Evolutionary conservation across 2,888 invertebrate genomes (phyloP), one percentile per base, ranked within the genome.

Genomic region (Tryphoninae sp.): DNA sequence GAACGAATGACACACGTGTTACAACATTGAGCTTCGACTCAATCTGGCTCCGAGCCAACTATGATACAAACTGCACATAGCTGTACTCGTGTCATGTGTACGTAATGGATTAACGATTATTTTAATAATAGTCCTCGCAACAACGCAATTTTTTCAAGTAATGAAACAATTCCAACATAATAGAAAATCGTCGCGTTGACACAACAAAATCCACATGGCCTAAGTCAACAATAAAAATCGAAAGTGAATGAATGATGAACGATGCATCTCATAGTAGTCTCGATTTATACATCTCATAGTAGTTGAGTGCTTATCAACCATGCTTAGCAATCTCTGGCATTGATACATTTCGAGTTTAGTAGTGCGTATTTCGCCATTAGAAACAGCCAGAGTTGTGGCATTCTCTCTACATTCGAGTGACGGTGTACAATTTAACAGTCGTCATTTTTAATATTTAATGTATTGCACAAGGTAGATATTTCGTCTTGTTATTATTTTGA

Each of bases 401-500:
- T 23, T 75, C 16, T 53, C 40, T 45, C 16, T n/a, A 45, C 13
- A 49, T 64, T 6, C 9, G n/a, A 65, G 7, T 33, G 0, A 64
- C 7, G 13, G 59, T 33, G 40, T 9, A 26, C 7, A 42, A n/a
- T 64, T 33, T 9, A 51, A 53, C 45, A 13, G 26, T 11, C 9
- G 23, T 55, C 19, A 13, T 42, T 53, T 19, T 51, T 22, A 49
- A 45, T 58, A 19, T 49, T 71, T 49, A 11, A 84, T 84, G 84
- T 84, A 78, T 61, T 84, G 84, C 72, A 58, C 62, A 71, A 81
- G 80, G 83, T 84, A 77, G 19, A 19, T 40, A 26, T 55, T 55
- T 45, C 64, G 59, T 42, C 22, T 59, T 6, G 9, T 67, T 45
- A 59, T 40, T 45, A 19, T 22, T 23, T 68, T 40, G 0, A 23